These are phyloP conservation scores for Isoperla grammatica DNA, from an alignment of 2,888 invertebrate genomes.

Conservation along the genomic window DNA sequence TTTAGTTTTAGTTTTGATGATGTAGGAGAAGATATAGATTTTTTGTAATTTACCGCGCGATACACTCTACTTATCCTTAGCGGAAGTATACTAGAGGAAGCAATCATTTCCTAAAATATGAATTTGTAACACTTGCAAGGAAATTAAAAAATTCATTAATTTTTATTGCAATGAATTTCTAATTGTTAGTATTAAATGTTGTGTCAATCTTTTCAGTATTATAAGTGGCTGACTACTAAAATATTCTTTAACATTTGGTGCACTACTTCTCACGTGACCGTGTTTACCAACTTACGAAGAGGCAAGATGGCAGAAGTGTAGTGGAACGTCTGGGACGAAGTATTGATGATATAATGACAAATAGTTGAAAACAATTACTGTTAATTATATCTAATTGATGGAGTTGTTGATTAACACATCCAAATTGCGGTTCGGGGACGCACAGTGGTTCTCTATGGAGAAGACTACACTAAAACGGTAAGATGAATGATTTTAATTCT, in stretches of 20 bases:
- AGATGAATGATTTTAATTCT: not conserved
- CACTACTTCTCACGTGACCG: conserved; percentile 29
- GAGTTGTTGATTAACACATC: conserved; percentile 7
- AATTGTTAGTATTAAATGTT: not conserved
- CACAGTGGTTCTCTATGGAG: not conserved
- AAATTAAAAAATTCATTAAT: too few relatives aligned
- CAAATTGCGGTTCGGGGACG: conserved; percentile 9
- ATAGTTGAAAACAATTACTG: too few relatives aligned
- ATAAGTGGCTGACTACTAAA: not conserved
- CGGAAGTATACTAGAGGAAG: too few relatives aligned
- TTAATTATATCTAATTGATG: not conserved
- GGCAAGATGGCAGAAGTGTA: conserved; percentile 23
- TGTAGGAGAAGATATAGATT: too few relatives aligned
- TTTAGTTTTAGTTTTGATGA: too few relatives aligned
- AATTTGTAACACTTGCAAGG: too few relatives aligned
- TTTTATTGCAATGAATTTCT: too few relatives aligned
- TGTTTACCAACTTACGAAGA: conserved; percentile 24
- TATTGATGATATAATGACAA: too few relatives aligned
- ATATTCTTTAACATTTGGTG: not conserved
- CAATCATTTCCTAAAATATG: too few relatives aligned
- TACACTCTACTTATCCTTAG: too few relatives aligned
- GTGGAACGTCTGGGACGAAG: not conserved
- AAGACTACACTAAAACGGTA: not conserved
- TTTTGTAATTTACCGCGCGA: too few relatives aligned
- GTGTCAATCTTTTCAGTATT: not conserved